phyloP scores from a whole-genome alignment of 2,888 invertebrate species.

The Chaetoderma sp. region DNA sequence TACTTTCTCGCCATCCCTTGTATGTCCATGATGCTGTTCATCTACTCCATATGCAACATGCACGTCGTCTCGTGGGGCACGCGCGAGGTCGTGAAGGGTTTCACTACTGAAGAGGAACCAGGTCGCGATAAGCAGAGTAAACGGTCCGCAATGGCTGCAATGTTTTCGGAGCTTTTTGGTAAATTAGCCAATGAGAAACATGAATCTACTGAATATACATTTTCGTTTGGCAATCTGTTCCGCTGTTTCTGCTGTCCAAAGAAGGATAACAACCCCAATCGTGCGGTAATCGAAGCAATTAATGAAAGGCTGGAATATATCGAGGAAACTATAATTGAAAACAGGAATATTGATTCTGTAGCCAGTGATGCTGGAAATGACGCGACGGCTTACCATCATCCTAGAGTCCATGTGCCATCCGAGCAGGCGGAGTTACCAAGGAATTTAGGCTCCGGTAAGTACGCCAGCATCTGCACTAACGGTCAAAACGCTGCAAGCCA shows the following conservation, averaged over 20 bases:
- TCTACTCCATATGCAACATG: slow-evolving; percentile 90
- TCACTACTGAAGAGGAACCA: background rate
- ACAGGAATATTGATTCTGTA: background rate
- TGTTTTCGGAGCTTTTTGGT: too few species aligned
- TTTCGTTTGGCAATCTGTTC: slow-evolving; percentile 56
- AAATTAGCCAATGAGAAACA: too few species aligned
- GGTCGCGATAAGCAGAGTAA: background rate
- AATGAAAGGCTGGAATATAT: slow-evolving; percentile 7
- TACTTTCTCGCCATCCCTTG: slow-evolving; percentile 92
- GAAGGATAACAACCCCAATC: background rate
- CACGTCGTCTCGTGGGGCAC: slow-evolving; percentile 95
- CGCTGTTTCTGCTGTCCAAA: slow-evolving; percentile 54
- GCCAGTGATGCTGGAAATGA: too few species aligned
- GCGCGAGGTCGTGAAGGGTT: slow-evolving; percentile 75
- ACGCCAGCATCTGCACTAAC: too few species aligned
- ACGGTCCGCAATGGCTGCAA: too few species aligned
- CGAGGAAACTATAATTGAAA: background rate
- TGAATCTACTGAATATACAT: slow-evolving; percentile 54
- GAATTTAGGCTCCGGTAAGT: too few species aligned
- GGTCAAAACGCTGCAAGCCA: too few species aligned
- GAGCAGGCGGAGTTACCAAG: too few species aligned
- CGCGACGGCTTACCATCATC: too few species aligned
- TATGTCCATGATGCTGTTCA: slow-evolving; percentile 90
- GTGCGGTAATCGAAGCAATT: background rate
- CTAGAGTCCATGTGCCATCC: background rate